Percentiles rank a stretch among this genome's conserved stretches.
phyloP scores from a whole-genome alignment of 2,113 vertebrate genomes.

The Grus americana region DNA sequence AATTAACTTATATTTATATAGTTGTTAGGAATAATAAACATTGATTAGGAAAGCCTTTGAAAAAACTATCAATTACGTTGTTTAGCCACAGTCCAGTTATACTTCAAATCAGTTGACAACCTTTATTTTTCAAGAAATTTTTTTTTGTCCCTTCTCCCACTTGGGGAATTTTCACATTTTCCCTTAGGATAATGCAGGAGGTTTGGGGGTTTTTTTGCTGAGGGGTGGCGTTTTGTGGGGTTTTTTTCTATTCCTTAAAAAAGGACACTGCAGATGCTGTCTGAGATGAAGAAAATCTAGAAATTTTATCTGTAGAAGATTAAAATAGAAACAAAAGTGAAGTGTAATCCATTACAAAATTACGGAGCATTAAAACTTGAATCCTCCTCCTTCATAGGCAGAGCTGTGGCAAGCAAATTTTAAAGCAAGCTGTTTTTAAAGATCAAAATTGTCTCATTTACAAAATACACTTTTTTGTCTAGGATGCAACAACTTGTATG shows the following conservation, averaged over 20 bases:
- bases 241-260: neutral
- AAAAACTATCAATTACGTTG: neutral
- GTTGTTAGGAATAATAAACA: neutral
- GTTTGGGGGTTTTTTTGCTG: fast-evolving
- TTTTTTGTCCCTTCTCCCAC: neutral
- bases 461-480: neutral
- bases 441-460: neutral
- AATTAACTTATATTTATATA: neutral
- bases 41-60: neutral
- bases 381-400: neutral
- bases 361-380: neutral
- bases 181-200: neutral
- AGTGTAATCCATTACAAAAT: neutral
- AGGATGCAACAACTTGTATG: neutral
- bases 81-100: neutral
- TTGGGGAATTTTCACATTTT: neutral
- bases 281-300: neutral
- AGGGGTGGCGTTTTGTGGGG: neutral
- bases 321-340: neutral
- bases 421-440: neutral
- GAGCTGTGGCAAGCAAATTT: neutral
- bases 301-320: neutral
- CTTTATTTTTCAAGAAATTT: neutral
- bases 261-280: neutral
- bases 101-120: neutral